phyloP scores from a whole-genome alignment of 2,113 vertebrate species.

The Dendropsophus ebraccatus region DNA sequence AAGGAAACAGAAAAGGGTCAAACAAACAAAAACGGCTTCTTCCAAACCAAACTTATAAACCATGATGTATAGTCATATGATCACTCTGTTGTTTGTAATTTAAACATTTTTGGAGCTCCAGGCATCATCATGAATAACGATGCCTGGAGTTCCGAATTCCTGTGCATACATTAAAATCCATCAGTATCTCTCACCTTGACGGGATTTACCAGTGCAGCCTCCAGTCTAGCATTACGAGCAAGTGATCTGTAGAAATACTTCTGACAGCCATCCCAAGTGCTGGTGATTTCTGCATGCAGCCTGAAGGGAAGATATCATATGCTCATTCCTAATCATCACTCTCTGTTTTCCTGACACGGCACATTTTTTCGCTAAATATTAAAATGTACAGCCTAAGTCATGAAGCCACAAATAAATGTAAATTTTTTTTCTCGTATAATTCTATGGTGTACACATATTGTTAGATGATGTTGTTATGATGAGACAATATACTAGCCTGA shows the following conservation, averaged over 20 bases:
- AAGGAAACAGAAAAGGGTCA: too few relatives aligned
- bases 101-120: too few relatives aligned
- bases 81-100: too few relatives aligned
- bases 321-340: not conserved
- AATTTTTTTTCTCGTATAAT: too few relatives aligned
- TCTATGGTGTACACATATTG: too few relatives aligned
- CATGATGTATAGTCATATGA: too few relatives aligned
- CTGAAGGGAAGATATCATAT: slow-evolving; percentile 67
- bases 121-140: too few relatives aligned
- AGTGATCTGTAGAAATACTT: slow-evolving; percentile 93
- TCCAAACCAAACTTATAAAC: too few relatives aligned
- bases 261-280: slow-evolving; percentile 91
- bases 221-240: slow-evolving; percentile 81
- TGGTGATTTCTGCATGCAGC: slow-evolving; percentile 81
- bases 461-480: too few relatives aligned
- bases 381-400: not conserved
- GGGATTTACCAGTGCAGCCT: slow-evolving; percentile 77
- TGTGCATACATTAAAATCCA: not conserved
- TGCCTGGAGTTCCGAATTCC: too few relatives aligned
- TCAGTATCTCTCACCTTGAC: slow-evolving; percentile 79
- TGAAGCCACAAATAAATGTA: not conserved
- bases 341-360: not conserved
- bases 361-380: not conserved
- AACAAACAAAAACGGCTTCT: too few relatives aligned
- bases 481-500: too few relatives aligned